Evolutionary conservation across 2,113 vertebrate species (phyloP).

Genomic region (Dascyllus trimaculatus): DNA sequence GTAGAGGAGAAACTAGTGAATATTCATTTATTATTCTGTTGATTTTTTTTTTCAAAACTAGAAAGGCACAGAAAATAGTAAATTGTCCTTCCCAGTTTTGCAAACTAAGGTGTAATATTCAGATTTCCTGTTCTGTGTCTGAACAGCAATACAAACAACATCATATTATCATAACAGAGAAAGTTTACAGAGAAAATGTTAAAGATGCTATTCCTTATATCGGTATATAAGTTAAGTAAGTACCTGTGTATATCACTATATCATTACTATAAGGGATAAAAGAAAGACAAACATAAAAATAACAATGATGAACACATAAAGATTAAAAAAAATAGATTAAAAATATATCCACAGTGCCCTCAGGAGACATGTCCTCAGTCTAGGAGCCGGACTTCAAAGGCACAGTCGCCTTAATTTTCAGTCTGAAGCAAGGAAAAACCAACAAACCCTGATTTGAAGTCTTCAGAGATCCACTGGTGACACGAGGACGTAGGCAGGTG

Average conservation of each 20-base stretch:
- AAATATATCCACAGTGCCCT: constrained; percentile 9
- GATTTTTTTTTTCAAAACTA: neutral
- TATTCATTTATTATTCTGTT: neutral
- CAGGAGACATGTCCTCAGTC: neutral
- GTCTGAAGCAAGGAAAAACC: neutral
- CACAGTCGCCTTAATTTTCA: neutral
- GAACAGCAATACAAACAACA: too few relatives aligned
- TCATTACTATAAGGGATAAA: neutral
- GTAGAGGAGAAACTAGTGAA: too few relatives aligned
- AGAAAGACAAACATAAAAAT: neutral
- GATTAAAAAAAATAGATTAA: constrained; percentile 23
- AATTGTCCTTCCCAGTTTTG: too few relatives aligned
- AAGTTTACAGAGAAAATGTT: neutral
- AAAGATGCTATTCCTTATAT: too few relatives aligned
- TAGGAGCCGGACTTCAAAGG: constrained; percentile 9
- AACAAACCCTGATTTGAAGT: neutral
- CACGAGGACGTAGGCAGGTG: neutral
- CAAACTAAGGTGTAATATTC: too few relatives aligned
- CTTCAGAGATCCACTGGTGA: neutral
- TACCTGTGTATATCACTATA: neutral
- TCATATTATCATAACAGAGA: neutral
- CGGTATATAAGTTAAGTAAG: too few relatives aligned
- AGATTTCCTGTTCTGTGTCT: too few relatives aligned
- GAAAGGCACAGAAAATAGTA: too few relatives aligned
- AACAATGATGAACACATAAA: neutral